These are phyloP conservation scores for Dermochelys coriacea DNA, from an alignment of 2,797 vertebrate genomes.

Conservation along the genomic window DNA sequence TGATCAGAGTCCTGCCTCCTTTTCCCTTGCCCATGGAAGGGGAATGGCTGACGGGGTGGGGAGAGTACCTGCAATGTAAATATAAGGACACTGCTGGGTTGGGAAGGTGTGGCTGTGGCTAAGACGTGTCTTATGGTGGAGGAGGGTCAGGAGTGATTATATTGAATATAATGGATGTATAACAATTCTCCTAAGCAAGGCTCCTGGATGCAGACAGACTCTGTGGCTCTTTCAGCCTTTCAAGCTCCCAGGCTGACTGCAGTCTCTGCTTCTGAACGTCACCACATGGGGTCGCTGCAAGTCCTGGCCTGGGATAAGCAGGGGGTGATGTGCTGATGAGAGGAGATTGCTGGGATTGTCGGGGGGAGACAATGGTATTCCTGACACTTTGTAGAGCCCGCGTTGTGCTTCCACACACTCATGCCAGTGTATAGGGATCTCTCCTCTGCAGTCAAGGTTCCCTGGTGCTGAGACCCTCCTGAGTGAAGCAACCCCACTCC, in stretches of 20 bases:
- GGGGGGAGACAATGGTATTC: not conserved
- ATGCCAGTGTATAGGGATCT: not conserved
- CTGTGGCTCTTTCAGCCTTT: not conserved
- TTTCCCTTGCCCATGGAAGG: not conserved
- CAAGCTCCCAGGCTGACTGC: not conserved
- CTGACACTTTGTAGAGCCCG: not conserved
- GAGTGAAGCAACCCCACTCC: not conserved
- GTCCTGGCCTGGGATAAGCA: not conserved
- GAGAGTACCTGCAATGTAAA: not conserved
- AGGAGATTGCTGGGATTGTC: not conserved
- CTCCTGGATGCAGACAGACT: not conserved
- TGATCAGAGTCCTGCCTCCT: not conserved
- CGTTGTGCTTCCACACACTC: not conserved
- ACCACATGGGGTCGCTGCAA: not conserved
- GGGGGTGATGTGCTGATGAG: no score
- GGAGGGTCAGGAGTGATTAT: not conserved
- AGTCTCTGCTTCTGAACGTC: not conserved
- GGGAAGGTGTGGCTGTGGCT: not conserved
- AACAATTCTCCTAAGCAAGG: not conserved
- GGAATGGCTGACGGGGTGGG: not conserved
- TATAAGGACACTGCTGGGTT: not conserved
- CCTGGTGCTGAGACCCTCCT: not conserved
- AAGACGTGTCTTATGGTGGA: not conserved
- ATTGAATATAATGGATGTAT: not conserved
- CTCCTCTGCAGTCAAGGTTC: not conserved